Evolutionary conservation across 2,797 vertebrate species (phyloP).

Genomic region (Acipenser ruthenus): DNA sequence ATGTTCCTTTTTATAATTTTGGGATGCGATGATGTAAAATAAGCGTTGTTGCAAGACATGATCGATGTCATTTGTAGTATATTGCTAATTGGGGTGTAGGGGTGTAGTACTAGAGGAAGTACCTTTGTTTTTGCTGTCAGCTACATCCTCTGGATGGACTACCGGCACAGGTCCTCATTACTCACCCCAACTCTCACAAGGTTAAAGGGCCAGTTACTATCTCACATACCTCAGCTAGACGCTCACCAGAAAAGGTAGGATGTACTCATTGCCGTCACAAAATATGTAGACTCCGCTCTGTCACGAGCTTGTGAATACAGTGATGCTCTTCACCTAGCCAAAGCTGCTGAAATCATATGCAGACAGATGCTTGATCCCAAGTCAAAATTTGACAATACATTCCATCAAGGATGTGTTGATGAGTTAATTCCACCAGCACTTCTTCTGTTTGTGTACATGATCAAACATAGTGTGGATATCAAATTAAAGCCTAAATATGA

Average conservation of each 20-base stretch:
- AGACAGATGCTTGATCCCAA: conserved; percentile 10
- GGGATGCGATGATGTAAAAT: no score
- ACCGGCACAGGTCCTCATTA: no score
- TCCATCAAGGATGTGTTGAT: conserved; percentile 11
- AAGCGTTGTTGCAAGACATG: no score
- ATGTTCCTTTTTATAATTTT: no score
- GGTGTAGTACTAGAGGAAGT: no score
- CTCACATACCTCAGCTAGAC: conserved; percentile 3
- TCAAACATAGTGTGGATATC: no score
- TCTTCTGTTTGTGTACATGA: no score
- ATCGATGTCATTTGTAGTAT: no score
- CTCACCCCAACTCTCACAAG: neutral
- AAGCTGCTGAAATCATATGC: conserved; percentile 6
- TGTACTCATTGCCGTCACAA: conserved; percentile 14
- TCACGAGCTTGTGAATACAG: conserved; percentile 6
- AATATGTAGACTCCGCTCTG: neutral
- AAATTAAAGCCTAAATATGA: no score
- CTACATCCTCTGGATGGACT: no score
- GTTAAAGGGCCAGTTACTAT: conserved; percentile 6
- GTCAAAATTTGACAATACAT: conserved; percentile 11
- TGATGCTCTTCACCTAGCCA: conserved; percentile 7
- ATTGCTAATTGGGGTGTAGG: no score
- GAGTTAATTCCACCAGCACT: neutral
- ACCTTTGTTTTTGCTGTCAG: no score
- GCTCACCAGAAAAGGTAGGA: conserved; percentile 7